Conservation (phyloP, 1,140 invertebrate genomes). For the Cydia pomonella region DNA sequence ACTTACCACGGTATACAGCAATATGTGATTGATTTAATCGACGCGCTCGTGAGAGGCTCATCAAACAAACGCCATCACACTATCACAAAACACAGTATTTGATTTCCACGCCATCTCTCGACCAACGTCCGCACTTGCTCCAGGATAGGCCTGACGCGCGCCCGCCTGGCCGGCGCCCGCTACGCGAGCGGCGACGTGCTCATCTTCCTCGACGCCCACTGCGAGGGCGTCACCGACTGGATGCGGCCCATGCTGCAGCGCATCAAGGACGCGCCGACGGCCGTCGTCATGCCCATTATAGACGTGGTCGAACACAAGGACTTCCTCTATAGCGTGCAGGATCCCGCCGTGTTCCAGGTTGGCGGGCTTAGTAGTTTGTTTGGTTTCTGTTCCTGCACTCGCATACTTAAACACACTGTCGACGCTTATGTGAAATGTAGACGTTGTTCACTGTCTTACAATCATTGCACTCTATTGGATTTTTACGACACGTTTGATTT, state of each 20-base stretch:
- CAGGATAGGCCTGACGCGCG: slow-evolving; percentile 69
- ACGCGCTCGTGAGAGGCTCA: too few species aligned
- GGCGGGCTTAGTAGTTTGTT: slow-evolving; percentile 1
- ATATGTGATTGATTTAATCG: too few species aligned
- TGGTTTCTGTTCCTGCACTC: background rate
- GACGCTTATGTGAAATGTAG: too few species aligned
- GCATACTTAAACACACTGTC: too few species aligned
- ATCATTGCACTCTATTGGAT: background rate
- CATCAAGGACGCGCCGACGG: slow-evolving; percentile 89
- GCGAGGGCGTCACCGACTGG: slow-evolving; percentile 92
- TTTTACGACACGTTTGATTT: background rate
- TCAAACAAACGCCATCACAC: too few species aligned
- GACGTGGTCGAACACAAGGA: slow-evolving; percentile 89
- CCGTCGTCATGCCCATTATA: slow-evolving; percentile 95
- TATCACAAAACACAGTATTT: too few species aligned
- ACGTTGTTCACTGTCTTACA: too few species aligned
- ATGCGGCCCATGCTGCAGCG: slow-evolving; percentile 92
- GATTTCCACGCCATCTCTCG: slow-evolving; percentile 6
- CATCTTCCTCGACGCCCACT: slow-evolving; percentile 97
- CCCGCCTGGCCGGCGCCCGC: slow-evolving; percentile 85
- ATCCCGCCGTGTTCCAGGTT: slow-evolving; percentile 90
- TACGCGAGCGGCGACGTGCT: slow-evolving; percentile 88
- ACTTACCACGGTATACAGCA: too few species aligned
- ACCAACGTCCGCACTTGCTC: slow-evolving; percentile 7
- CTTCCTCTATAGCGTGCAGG: slow-evolving; percentile 72